Conservation (phyloP, 35 echinoderm and acorn worm species). For the Stichopus chloronotus region DNA sequence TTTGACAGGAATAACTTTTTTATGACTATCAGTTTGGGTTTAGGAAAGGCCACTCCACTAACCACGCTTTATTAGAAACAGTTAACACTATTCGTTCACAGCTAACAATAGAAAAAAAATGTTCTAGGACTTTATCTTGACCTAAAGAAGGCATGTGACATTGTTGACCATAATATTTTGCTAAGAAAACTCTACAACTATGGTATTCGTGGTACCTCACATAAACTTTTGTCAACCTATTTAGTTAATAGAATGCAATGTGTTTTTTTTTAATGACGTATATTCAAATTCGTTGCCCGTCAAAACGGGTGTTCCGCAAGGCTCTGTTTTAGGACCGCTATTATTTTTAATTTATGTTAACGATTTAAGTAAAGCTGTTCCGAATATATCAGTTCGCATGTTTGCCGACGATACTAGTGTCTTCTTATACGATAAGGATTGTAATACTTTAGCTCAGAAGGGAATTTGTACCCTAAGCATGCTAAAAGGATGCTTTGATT, state of each 20-base stretch:
- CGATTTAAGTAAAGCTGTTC: neutral
- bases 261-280: neutral
- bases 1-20: neutral
- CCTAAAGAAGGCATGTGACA: conserved; percentile 21
- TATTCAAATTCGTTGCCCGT: neutral
- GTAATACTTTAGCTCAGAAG: neutral
- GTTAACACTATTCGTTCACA: neutral
- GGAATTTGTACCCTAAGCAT: neutral
- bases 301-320: neutral
- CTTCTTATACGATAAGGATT: neutral
- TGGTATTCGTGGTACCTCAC: conserved; percentile 30
- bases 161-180: conserved; percentile 27
- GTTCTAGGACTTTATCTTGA: conserved; percentile 30
- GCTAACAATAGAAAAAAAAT: neutral
- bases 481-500: neutral
- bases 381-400: neutral
- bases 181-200: neutral
- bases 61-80: conserved; percentile 1
- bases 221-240: neutral
- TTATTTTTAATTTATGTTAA: too few species aligned
- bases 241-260: neutral
- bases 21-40: conserved; percentile 29
- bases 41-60: conserved; percentile 18
- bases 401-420: neutral
- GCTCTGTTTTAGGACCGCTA: neutral